Evolutionary conservation across 2,888 invertebrate genomes (phyloP).

Genomic region (Netelia fuscicornis): DNA sequence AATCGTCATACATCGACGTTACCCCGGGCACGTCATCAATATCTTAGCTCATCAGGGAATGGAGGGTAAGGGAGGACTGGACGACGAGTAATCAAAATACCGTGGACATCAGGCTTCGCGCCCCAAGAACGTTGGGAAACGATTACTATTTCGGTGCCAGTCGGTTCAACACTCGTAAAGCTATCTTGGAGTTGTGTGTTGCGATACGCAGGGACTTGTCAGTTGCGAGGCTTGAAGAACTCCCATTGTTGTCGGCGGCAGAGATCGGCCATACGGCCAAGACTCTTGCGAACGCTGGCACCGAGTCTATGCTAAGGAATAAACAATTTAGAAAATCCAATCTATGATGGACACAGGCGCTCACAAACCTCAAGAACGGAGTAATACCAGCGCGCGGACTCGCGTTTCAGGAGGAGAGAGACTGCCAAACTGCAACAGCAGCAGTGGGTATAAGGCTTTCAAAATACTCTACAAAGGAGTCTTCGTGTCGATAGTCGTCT

Average conservation of each 20-base stretch:
- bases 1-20: conserved; percentile 63
- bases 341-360: conserved; percentile 66
- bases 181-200: conserved; percentile 61
- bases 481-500: too few species aligned
- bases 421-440: neutral
- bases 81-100: conserved; percentile 50
- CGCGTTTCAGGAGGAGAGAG: conserved; percentile 23
- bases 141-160: neutral
- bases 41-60: conserved; percentile 38
- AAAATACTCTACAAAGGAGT: too few species aligned
- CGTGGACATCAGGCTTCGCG: conserved; percentile 28
- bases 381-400: conserved; percentile 30
- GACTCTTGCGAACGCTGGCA: conserved; percentile 53
- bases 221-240: conserved; percentile 31
- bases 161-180: conserved; percentile 54
- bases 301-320: conserved; percentile 56
- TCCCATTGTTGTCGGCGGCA: conserved; percentile 23
- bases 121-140: conserved; percentile 9
- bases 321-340: conserved; percentile 62
- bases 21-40: conserved; percentile 52
- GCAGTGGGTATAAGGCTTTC: too few species aligned
- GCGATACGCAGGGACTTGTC: conserved; percentile 34
- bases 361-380: conserved; percentile 35
- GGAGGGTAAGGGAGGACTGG: conserved; percentile 50
- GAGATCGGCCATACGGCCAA: conserved; percentile 48